Evolutionary conservation across 30 jellyfish, hydroid and myxozoan species (phyloP).

Genomic region (Hydra vulgaris): DNA sequence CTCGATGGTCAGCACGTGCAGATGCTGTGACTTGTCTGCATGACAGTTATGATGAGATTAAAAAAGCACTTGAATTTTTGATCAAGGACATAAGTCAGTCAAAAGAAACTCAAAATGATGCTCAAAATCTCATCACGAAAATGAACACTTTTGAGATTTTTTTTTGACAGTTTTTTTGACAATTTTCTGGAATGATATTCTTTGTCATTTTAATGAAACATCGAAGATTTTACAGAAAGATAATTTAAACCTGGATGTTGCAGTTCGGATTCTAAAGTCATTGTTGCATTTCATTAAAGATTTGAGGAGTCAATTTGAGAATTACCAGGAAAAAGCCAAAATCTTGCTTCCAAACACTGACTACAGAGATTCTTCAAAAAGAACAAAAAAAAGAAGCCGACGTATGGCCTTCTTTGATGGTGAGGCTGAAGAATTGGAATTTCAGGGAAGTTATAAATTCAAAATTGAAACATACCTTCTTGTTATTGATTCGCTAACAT

Average conservation of each 20-base stretch:
- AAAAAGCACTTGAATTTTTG: slow-evolving; percentile 35
- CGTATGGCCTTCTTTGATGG: background rate
- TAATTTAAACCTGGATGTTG: background rate
- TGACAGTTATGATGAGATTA: slow-evolving; percentile 25
- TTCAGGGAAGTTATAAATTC: slow-evolving; percentile 2
- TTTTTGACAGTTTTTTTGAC: slow-evolving; percentile 35
- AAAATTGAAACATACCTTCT: slow-evolving; percentile 38
- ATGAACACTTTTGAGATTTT: slow-evolving; percentile 19
- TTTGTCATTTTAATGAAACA: background rate
- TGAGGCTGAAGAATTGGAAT: background rate
- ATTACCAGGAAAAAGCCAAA: background rate
- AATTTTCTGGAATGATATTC: slow-evolving; percentile 50
- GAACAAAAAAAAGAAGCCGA: background rate
- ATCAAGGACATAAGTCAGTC: slow-evolving; percentile 43
- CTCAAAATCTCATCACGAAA: slow-evolving; percentile 29
- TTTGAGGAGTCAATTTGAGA: background rate
- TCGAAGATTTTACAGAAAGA: background rate
- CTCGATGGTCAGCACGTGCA: slow-evolving; percentile 52
- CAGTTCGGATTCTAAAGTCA: background rate
- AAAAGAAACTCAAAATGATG: slow-evolving; percentile 44
- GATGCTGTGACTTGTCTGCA: slow-evolving; percentile 50
- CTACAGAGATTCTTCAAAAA: background rate
- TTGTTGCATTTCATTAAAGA: background rate
- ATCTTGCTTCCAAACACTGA: background rate
- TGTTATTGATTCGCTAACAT: slow-evolving; percentile 17